Base-by-base conservation (phyloP, 2,797 vertebrate genomes). In the Poecilia wingei region DNA sequence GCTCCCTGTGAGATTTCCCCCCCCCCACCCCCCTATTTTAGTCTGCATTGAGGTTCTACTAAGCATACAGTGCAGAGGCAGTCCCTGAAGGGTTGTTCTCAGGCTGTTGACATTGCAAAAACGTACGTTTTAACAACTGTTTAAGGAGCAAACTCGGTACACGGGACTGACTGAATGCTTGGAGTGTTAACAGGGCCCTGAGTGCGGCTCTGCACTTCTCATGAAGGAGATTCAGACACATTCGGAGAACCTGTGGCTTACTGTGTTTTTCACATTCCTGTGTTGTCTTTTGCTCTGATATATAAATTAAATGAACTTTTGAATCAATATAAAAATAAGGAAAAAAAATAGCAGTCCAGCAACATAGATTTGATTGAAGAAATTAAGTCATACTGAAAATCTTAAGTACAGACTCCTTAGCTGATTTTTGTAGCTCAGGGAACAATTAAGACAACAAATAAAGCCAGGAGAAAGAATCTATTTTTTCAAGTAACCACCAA, bases 51-150 rank as follows among this genome's bases (percentile, higher is more conserved):
- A 88, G 79, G 82, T 75, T 92, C 83, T 80, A 90, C 83, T 78
- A 83, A 80, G 82, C 80, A 84, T 83, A 76, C 47, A 74, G 84
- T 79, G 85, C 89, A 89, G 86, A 86, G 87, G 89, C 83, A 76
- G 85, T 94, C 95, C 95, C 95, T 86, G 84, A 87, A 87, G 95
- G 89, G 89, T 93, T 90, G 76, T 95, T 95, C 86, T 93, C 87
- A 87, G 90, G 82, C 90, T 96, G 95, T 95, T 96, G 95, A 95
- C 94, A 93, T 94, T 93, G 88, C 89, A 92, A 95, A 95, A 94
- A 89, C 91, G 87, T 84, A 90, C 77, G 87, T 93, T 96, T 96
- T 95, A 94, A 95, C 93, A 95, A 95, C 93, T 95, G 93, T 95
- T 96, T 96, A 94, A 96, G 94, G 94, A 93, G 92, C 88, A 91